phyloP scores from a whole-genome alignment of 2,113 vertebrate genomes.

The Geococcyx californianus region DNA sequence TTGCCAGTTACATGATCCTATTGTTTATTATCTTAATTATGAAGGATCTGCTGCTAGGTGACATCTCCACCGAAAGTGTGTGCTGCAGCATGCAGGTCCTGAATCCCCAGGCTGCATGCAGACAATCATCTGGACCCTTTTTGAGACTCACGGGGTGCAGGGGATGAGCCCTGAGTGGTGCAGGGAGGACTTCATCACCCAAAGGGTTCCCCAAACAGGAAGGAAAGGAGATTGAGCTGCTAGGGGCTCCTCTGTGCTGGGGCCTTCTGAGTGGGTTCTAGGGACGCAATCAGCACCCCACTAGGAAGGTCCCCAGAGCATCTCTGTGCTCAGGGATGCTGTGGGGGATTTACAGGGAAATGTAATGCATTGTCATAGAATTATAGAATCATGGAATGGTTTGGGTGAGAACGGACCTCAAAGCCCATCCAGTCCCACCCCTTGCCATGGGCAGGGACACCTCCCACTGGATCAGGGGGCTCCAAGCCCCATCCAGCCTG shows the following conservation, averaged over 20 bases:
- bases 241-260: background rate
- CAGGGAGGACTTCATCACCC: background rate
- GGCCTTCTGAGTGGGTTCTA: fast-evolving
- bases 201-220: background rate
- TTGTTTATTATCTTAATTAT: slow-evolving; percentile 21
- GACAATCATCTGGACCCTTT: background rate
- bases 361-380: background rate
- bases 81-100: background rate
- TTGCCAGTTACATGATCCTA: background rate
- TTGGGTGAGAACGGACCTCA: too few species aligned
- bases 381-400: too few species aligned
- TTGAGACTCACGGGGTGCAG: background rate
- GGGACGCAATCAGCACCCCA: background rate
- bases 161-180: fast-evolving
- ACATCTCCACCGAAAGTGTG: background rate
- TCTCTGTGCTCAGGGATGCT: fast-evolving
- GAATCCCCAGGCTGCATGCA: fast-evolving
- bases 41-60: background rate
- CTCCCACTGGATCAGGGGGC: too few species aligned
- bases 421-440: too few species aligned
- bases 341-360: background rate
- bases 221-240: background rate
- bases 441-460: too few species aligned
- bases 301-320: fast-evolving
- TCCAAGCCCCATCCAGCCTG: too few species aligned